Conservation (phyloP, 2,797 vertebrate genomes). For the Liasis olivaceus region DNA sequence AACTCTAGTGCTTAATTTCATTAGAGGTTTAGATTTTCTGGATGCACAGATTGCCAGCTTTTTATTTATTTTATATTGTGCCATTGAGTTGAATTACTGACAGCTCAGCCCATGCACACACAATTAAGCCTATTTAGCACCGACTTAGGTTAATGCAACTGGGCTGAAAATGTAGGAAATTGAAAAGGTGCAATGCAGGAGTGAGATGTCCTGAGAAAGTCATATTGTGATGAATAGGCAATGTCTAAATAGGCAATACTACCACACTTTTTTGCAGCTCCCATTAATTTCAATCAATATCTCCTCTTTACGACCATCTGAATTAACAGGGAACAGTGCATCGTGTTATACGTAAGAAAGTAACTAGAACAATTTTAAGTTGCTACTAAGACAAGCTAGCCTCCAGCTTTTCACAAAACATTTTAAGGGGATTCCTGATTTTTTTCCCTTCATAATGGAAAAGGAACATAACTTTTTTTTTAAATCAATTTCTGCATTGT, state of each 20-base stretch:
- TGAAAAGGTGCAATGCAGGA: not conserved
- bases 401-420: slow-evolving; percentile 61
- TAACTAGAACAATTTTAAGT: slow-evolving; percentile 64
- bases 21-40: slow-evolving; percentile 74
- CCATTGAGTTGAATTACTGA: slow-evolving; percentile 61
- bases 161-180: slow-evolving; percentile 38
- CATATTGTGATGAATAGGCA: not conserved
- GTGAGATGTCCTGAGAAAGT: not conserved
- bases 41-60: slow-evolving; percentile 69
- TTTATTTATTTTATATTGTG: slow-evolving; percentile 67
- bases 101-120: slow-evolving; percentile 43
- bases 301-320: slow-evolving; percentile 46
- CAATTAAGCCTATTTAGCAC: slow-evolving; percentile 19
- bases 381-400: slow-evolving; percentile 65
- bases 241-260: not conserved
- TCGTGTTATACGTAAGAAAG: slow-evolving; percentile 64
- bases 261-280: not conserved
- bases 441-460: not conserved
- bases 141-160: slow-evolving; percentile 35
- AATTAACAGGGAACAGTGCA: slow-evolving; percentile 58
- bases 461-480: slow-evolving; percentile 59
- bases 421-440: slow-evolving; percentile 44
- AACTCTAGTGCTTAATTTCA: slow-evolving; percentile 81
- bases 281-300: not conserved
- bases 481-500: slow-evolving; percentile 63